Evolutionary conservation across 2,113 vertebrate species (phyloP).

Genomic region (Plecturocebus donacophilus): DNA sequence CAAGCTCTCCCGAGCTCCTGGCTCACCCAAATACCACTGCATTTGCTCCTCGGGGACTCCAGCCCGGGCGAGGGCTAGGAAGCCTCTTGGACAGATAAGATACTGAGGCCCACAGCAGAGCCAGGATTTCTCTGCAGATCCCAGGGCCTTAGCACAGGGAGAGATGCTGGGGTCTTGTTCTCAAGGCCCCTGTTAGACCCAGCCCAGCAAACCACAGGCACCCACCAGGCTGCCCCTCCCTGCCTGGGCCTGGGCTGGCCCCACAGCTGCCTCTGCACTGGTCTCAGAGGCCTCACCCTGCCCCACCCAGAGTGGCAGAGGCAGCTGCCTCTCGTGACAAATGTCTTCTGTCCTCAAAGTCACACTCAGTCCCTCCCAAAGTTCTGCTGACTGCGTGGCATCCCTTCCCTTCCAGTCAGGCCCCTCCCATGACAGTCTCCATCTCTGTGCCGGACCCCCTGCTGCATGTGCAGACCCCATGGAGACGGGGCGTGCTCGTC

Average conservation of each 20-base stretch:
- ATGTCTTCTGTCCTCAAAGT: background rate
- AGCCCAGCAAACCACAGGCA: background rate
- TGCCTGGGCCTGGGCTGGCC: background rate
- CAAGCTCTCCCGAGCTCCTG: rapidly evolving
- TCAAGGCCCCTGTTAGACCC: background rate
- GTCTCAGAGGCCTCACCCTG: background rate
- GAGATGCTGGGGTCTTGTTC: background rate
- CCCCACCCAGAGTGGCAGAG: constrained; percentile 41
- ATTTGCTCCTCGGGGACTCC: rapidly evolving
- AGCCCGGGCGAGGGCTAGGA: rapidly evolving
- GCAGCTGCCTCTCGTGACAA: constrained; percentile 67
- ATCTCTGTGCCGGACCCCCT: rapidly evolving
- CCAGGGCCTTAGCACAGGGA: rapidly evolving
- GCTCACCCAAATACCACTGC: rapidly evolving
- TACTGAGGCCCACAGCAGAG: too few relatives aligned
- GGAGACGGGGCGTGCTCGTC: rapidly evolving
- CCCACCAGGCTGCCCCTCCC: background rate
- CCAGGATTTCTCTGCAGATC: rapidly evolving
- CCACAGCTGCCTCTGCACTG: constrained; percentile 55
- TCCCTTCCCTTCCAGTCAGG: background rate
- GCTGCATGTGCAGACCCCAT: rapidly evolving
- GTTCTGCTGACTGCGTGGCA: background rate
- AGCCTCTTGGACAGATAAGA: rapidly evolving
- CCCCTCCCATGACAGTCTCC: background rate
- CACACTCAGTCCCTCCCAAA: background rate